Evolutionary conservation across 2,113 vertebrate genomes (phyloP).

Genomic region (Mus pahari): DNA sequence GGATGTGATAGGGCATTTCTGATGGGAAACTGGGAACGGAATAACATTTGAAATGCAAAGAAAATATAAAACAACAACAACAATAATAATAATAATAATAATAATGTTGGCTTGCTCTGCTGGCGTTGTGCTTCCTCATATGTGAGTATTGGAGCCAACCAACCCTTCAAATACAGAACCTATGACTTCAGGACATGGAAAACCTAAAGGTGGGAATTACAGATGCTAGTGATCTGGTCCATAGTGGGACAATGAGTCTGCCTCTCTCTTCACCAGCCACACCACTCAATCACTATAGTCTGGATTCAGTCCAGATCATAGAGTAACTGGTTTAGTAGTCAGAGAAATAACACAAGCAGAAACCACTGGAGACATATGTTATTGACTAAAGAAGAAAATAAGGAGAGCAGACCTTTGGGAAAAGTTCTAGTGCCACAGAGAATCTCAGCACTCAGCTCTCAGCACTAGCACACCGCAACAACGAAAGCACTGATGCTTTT

Average conservation of each 20-base stretch:
- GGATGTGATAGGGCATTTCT: no score
- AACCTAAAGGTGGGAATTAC: not conserved
- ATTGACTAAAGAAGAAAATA: not conserved
- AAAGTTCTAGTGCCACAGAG: not conserved
- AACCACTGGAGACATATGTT: not conserved
- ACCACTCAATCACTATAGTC: not conserved
- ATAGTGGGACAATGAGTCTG: rapidly evolving
- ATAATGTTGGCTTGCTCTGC: not conserved
- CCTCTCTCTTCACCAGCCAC: not conserved
- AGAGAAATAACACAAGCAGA: not conserved
- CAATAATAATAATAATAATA: no score
- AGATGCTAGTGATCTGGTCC: not conserved
- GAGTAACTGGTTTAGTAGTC: not conserved
- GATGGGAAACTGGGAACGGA: no score
- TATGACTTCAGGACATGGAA: not conserved
- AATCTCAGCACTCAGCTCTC: not conserved
- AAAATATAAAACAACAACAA: no score
- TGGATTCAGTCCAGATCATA: not conserved
- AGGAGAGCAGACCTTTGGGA: not conserved
- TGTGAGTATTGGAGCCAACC: rapidly evolving
- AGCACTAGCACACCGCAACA: not conserved
- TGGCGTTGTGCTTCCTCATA: not conserved
- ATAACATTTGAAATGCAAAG: no score
- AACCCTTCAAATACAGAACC: no score
- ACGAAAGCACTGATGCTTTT: not conserved